phyloP scores from a whole-genome alignment of 2,888 invertebrate species.

The Eucera pruinosa region DNA sequence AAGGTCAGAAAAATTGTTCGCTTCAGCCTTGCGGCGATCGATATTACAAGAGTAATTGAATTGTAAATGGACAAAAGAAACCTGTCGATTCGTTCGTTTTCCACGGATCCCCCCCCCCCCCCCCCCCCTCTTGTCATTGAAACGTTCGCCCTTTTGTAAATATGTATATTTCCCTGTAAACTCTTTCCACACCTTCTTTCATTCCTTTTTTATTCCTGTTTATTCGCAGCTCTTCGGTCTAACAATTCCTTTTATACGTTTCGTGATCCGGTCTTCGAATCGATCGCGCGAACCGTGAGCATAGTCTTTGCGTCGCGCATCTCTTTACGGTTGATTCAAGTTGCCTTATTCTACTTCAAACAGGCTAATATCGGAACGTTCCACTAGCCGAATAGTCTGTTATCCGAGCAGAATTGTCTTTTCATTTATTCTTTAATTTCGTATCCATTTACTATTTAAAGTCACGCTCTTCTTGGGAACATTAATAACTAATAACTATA shows the following conservation, averaged over 20 bases:
- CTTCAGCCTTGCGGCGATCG: not conserved
- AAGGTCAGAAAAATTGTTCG: not conserved
- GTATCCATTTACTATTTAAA: too few species aligned
- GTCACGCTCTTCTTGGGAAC: too few species aligned
- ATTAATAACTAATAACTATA: too few species aligned
- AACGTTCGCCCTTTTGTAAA: not conserved
- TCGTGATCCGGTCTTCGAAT: conserved; percentile 25
- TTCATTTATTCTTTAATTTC: too few species aligned
- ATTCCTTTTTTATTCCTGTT: not conserved
- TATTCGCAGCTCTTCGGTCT: not conserved
- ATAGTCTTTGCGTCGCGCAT: conserved; percentile 12
- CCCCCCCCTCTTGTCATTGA: not conserved
- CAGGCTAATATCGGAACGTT: too few species aligned
- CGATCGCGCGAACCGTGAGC: conserved; percentile 28
- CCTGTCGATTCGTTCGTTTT: not conserved
- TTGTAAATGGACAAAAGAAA: conserved; percentile 11
- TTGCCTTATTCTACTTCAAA: not conserved
- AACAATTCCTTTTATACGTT: conserved; percentile 27
- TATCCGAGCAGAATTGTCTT: too few species aligned
- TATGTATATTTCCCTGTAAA: conserved; percentile 1
- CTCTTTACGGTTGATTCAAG: conserved; percentile 10
- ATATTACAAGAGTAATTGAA: conserved; percentile 2
- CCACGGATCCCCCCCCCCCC: too few species aligned
- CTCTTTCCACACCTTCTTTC: not conserved
- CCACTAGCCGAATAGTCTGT: too few species aligned